These are phyloP conservation scores for Mustelus asterias DNA, from an alignment of 2,113 vertebrate genomes.

Conservation along the genomic window DNA sequence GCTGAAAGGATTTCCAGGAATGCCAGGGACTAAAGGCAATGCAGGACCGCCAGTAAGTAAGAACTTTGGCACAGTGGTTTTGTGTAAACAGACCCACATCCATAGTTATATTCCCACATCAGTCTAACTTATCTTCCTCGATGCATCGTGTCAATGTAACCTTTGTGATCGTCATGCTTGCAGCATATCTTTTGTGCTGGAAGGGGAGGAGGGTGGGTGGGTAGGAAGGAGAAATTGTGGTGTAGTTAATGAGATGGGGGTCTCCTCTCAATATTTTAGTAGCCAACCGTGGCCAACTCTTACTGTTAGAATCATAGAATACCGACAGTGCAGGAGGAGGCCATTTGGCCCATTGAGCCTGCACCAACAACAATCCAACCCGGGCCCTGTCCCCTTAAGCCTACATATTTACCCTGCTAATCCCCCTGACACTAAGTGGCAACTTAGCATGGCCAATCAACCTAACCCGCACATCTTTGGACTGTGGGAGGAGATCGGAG, in stretches of 20 bases:
- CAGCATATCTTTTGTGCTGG: background rate
- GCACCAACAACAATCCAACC: too few species aligned
- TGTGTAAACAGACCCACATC: background rate
- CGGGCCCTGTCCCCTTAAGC: too few species aligned
- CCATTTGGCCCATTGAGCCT: too few species aligned
- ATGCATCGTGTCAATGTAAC: background rate
- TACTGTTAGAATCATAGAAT: background rate
- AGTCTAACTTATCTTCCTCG: background rate
- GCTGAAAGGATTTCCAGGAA: slow-evolving; percentile 69
- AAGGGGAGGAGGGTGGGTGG: background rate
- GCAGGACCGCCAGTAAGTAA: slow-evolving; percentile 63
- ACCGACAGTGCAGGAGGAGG: too few species aligned
- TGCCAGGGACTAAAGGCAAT: slow-evolving; percentile 57
- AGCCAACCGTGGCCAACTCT: background rate
- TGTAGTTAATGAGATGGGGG: background rate
- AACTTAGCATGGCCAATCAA: too few species aligned
- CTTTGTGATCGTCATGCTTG: background rate
- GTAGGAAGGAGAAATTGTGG: too few species aligned
- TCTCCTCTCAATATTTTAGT: background rate
- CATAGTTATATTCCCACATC: background rate
- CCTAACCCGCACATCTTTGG: too few species aligned
- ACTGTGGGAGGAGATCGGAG: too few species aligned
- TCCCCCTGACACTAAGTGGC: too few species aligned
- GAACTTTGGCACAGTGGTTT: too few species aligned
- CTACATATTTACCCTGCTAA: too few species aligned